Base-by-base conservation (phyloP, 2,888 invertebrate genomes). In the Thelaira solivaga region DNA sequence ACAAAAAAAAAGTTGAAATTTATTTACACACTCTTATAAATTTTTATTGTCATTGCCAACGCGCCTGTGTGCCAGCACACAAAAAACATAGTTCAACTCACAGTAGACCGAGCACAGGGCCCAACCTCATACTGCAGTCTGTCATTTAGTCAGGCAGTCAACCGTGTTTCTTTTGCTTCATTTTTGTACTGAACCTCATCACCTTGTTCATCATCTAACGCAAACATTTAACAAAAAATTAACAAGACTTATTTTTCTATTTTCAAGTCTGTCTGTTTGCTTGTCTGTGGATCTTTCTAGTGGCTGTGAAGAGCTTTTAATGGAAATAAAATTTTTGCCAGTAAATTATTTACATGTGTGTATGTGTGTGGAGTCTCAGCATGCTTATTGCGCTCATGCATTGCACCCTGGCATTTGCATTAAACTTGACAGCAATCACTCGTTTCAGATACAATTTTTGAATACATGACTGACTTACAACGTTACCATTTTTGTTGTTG, bases 341-440 rank as follows among this genome's bases (percentile, higher is more conserved):
- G 26, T 62, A 22, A 29, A 36, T 36, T 6, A 47, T 34, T 22
- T 13, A 4, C 22, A 2, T 20, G 20, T 20, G 34, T 3, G 2
- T 59, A 10, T n/a, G 41, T 16, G 6, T 29, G 11, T 24, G 39
- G 16, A 47, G 53, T 41, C 59, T 59, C 26, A 41, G 57, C 62
- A 36, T 53, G 51, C 24, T 49, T 59, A 29, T 47, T 73, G 59
- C 65, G 55, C 61, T 65, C n/a, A n/a, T 49, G 69, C 59, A 74
- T 71, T 69, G 74, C 78, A 78, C 79, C 79, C 75, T 80, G 79
- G 79, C 79, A 80, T 80, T 80, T 80, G 76, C 75, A 80, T 80
- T 80, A 67, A 76, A 80, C 79, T 80, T 80, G 79, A 76, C 79
- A 76, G 79, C 79, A 80, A 76, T 80, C 75, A 64, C 72, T 76